Evolutionary conservation across 2,113 vertebrate species (phyloP).

Genomic region (Oenanthe melanoleuca): DNA sequence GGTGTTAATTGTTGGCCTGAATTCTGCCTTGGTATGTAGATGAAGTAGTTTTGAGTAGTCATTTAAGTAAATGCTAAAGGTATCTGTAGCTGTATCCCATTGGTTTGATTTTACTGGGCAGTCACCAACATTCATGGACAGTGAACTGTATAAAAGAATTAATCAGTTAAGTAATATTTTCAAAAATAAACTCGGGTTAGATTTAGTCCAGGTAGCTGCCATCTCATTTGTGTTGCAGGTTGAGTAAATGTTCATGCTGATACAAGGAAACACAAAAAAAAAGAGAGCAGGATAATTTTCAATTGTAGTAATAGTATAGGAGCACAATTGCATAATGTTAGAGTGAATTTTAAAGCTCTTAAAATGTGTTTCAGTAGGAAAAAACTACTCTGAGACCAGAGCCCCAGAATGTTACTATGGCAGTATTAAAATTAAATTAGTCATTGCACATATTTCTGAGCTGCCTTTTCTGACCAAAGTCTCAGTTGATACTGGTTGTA

Average conservation of each 20-base stretch:
- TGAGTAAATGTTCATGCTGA: background rate
- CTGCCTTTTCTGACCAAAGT: background rate
- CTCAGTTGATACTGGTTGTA: background rate
- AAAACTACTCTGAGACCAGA: background rate
- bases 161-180: background rate
- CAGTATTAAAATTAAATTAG: background rate
- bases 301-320: background rate
- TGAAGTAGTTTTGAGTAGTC: background rate
- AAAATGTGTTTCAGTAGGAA: background rate
- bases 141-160: background rate
- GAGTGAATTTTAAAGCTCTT: background rate
- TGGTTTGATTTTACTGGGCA: background rate
- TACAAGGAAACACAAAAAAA: background rate
- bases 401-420: background rate
- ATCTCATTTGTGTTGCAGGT: background rate
- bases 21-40: background rate
- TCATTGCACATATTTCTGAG: background rate
- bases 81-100: background rate
- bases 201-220: background rate
- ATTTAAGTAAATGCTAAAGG: background rate
- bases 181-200: background rate
- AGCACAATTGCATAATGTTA: background rate
- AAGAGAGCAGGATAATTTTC: background rate
- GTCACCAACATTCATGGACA: accelerated
- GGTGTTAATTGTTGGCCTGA: background rate